These are phyloP conservation scores for Lacerta viridis DNA, from an alignment of 2,797 vertebrate species.

Conservation along the genomic window DNA sequence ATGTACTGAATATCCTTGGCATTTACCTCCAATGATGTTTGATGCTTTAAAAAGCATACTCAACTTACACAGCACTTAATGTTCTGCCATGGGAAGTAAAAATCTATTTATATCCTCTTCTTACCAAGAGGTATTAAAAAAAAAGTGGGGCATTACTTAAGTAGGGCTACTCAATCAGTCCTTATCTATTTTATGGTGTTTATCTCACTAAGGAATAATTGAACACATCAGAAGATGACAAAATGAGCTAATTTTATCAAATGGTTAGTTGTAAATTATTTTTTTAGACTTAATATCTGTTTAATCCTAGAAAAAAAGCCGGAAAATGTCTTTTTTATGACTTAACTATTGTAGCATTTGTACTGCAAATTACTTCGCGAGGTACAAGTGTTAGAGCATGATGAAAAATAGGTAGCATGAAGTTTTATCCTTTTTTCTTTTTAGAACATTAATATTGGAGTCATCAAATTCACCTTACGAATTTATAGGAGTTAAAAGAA, in stretches of 20 bases:
- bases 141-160: conserved; percentile 42
- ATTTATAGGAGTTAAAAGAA: too few relatives aligned
- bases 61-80: conserved; percentile 54
- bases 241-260: conserved; percentile 55
- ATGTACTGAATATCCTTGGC: too few relatives aligned
- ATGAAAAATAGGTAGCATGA: conserved; percentile 40
- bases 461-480: conserved; percentile 40
- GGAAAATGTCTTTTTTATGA: conserved; percentile 26
- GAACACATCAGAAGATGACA: conserved; percentile 41
- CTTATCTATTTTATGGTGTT: conserved; percentile 44
- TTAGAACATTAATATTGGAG: conserved; percentile 51
- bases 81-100: conserved; percentile 36
- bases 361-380: conserved; percentile 44
- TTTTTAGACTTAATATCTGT: conserved; percentile 48
- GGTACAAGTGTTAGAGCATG: background rate
- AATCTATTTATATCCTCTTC: conserved; percentile 35
- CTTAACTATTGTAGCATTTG: conserved; percentile 25
- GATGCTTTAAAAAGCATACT: background rate
- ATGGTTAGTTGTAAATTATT: conserved; percentile 33
- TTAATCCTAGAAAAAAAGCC: conserved; percentile 22
- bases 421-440: conserved; percentile 47
- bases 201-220: conserved; percentile 58
- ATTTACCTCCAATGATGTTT: too few relatives aligned
- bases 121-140: conserved; percentile 30
- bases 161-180: conserved; percentile 45